Percentiles rank a stretch among this genome's conserved stretches.
These are phyloP conservation scores for Drosophila saltans DNA, from an alignment of 1,140 invertebrate genomes.

Conservation along the genomic window DNA sequence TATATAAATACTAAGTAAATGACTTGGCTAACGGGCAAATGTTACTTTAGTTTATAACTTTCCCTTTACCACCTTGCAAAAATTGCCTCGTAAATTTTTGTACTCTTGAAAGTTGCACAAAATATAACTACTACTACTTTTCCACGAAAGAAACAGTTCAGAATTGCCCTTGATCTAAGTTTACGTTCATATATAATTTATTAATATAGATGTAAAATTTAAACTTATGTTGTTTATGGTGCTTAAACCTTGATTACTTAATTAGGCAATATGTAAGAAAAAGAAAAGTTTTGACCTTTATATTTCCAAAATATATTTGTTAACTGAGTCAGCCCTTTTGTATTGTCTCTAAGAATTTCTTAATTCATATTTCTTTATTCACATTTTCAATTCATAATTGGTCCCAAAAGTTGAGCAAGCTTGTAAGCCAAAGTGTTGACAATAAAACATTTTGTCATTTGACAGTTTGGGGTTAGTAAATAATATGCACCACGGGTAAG, in stretches of 20 bases:
- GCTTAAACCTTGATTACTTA: background rate
- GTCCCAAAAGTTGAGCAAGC: too few species aligned
- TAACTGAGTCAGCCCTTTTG: too few species aligned
- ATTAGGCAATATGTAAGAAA: background rate
- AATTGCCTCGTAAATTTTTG: background rate
- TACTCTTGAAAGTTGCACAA: background rate
- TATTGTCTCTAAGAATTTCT: too few species aligned
- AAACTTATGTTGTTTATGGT: background rate
- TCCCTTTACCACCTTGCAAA: conserved; percentile 24
- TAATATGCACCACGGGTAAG: too few species aligned
- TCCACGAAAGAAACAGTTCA: background rate
- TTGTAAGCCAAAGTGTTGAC: too few species aligned
- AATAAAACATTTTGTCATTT: too few species aligned
- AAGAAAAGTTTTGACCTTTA: too few species aligned
- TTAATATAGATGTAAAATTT: background rate
- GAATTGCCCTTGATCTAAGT: background rate
- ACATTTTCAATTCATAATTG: too few species aligned
- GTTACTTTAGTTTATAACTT: conserved; percentile 27
- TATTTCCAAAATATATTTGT: too few species aligned
- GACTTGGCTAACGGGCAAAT: conserved; percentile 42
- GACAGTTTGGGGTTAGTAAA: too few species aligned
- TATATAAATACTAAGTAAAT: conserved; percentile 12
- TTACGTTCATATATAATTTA: background rate
- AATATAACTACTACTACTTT: background rate
- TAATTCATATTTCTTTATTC: too few species aligned